Evolutionary conservation across 2,888 invertebrate genomes (phyloP), one percentile per base, ranked within the genome.

Genomic region (Cephus sareptanus): DNA sequence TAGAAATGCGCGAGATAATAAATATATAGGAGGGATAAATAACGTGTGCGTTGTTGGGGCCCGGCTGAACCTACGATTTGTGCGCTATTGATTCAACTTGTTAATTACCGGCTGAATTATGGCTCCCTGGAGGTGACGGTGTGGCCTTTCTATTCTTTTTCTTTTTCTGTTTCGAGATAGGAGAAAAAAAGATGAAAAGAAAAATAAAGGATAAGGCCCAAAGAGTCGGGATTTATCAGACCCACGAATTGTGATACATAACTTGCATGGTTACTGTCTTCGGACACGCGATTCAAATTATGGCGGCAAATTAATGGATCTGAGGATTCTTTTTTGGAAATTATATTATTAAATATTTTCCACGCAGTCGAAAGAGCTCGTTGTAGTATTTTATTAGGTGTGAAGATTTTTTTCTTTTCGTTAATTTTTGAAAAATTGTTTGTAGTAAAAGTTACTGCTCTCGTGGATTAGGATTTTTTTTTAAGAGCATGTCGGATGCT

Each of bases 11-110:
- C 76, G 79, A 73, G 75, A 69, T 78, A 76, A 80, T 73, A 80
- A 82, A 82, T 82, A 56, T 56, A 56, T 23, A 81, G 78, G 80
- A 79, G 76, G 79, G 81, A 83, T 81, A 83, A 83, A 83, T 82
- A 83, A 79, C 80, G 31, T 9, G 56, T 56, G 56, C 56, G 56
- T 56, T 56, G 23, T 56, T 23, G 56, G 56, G 56, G 0, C 23
- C 23, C 81, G 81, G 81, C 78, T 75, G 82, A 76, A 75, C 78
- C 79, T 82, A 79, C 81, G 81, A 80, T 82, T 79, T 76, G 76
- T 33, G 75, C 80, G 81, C 83, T 83, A 83, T 83, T 83, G 83
- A 83, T 83, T 83, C 83, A 80, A 81, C 81, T 83, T 83, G 82
- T 83, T 83, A 83, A 83, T 83, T 83, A 78, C 82, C 73, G 78